phyloP scores from a whole-genome alignment of 2,888 invertebrate species.

The Carpatolechia fugitivella region DNA sequence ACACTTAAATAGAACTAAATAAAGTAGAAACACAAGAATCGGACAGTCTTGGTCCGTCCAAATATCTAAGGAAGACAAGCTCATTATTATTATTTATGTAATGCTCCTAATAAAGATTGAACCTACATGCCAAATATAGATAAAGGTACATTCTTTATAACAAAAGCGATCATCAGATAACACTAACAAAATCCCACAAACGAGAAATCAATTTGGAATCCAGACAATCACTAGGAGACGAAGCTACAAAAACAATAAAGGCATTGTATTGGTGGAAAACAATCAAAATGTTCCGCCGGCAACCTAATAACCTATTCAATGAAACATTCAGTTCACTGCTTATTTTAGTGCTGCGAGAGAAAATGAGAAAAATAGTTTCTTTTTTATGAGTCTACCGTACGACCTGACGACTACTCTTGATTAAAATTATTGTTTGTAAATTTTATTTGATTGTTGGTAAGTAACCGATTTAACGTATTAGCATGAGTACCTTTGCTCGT shows the following conservation, averaged over 20 bases:
- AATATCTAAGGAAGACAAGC: no score
- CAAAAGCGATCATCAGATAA: not conserved
- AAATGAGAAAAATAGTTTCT: not conserved
- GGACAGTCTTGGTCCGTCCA: no score
- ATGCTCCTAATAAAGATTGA: no score
- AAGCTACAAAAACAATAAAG: not conserved
- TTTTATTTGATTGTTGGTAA: no score
- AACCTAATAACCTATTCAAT: constrained; percentile 11
- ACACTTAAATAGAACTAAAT: no score
- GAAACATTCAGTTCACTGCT: constrained; percentile 11
- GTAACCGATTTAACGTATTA: no score
- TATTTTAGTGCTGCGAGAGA: not conserved
- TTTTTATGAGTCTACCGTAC: not conserved
- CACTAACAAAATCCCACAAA: not conserved
- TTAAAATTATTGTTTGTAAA: no score
- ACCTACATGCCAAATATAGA: no score
- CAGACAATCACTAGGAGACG: not conserved
- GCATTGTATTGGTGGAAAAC: not conserved
- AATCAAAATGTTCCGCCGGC: constrained; percentile 7
- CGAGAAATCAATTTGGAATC: not conserved
- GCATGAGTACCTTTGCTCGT: no score
- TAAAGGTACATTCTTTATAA: no score
- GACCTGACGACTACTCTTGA: not conserved
- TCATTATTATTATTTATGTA: no score
- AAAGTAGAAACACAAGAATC: no score